Evolutionary conservation across 2,888 invertebrate species (phyloP), one percentile per base, ranked within the genome.

Genomic region (Drosophila demipolita): DNA sequence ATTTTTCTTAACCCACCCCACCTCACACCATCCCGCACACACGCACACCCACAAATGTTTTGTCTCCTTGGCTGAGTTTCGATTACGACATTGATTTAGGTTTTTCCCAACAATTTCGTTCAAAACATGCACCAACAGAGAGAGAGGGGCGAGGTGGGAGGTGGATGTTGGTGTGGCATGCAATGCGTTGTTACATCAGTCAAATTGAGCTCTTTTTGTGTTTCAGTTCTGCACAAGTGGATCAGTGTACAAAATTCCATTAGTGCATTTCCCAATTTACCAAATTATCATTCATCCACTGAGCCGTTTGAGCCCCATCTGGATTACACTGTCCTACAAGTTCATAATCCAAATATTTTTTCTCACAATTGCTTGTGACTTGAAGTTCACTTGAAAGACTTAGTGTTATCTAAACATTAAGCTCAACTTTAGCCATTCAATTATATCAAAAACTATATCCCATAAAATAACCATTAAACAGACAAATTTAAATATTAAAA

Each of bases 1-100:
- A 74, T 80, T 48, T 40, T n/a, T n/a, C n/a, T 23, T 15, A 4
- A 8, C 12, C 26, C 23, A 17, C 8, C 5, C 11, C n/a, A 8
- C 5, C 4, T 0, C 55, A 29, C 29, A 12, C n/a, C 26, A 2
- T 3, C 23, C 66, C 32, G 79, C 73, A 32, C 32, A 57, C 40
- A 32, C 40, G 4, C 55, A 40, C 74, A 75, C 70, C 64, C 75
- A 78, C 75, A 85, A 78, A 80, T 74, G 70, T 83, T 80, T 73
- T 65, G 11, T 36, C 48, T 32, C 36, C 42, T 57, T 32, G 57
- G 52, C 36, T 60, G 32, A 48, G 40, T 54, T 63, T 52, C 66
- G 32, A 48, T 50, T 71, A 45, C 53, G 49, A 49, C 50, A 60
- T 61, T 66, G 65, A 36, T 67, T 61, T 63, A 48, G 59, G 48